A percentile compares a stretch with the other conserved stretches of the same genome.
phyloP scores from a whole-genome alignment of 2,113 vertebrate genomes.

The Cacatua alba region DNA sequence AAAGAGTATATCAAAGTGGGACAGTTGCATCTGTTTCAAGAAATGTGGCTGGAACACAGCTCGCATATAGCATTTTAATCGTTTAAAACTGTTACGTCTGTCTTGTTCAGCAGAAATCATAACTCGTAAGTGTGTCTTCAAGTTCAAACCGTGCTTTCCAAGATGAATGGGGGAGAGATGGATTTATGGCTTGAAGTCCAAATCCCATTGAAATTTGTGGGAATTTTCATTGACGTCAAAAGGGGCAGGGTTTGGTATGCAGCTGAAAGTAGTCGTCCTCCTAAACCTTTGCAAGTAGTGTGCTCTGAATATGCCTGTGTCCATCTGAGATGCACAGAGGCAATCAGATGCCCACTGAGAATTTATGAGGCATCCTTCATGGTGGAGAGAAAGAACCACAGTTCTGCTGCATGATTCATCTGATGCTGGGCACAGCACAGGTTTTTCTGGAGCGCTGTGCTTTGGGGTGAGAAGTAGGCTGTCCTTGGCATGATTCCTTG shows the following conservation, averaged over 20 bases:
- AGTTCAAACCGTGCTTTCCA: not conserved
- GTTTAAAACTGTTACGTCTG: not conserved
- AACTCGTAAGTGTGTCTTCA: not conserved
- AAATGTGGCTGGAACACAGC: not conserved
- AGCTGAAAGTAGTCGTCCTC: not conserved
- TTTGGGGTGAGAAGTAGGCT: not conserved
- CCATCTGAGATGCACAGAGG: not conserved
- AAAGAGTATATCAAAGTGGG: not conserved
- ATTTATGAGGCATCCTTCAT: not conserved
- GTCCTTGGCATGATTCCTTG: not conserved
- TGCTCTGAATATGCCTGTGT: not conserved
- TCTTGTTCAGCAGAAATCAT: not conserved
- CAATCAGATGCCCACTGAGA: not conserved
- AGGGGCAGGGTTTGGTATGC: not conserved
- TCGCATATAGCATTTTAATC: not conserved
- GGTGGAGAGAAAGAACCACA: rapidly evolving
- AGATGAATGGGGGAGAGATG: not conserved
- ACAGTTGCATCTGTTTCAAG: not conserved
- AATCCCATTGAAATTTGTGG: not conserved
- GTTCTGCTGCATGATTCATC: not conserved
- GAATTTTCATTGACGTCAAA: not conserved
- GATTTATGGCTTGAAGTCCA: not conserved
- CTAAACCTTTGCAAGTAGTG: not conserved
- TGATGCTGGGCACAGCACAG: rapidly evolving
- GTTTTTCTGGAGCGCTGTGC: not conserved